These are phyloP conservation scores for Caerostris darwini DNA, from an alignment of 1,140 invertebrate species.

Conservation along the genomic window DNA sequence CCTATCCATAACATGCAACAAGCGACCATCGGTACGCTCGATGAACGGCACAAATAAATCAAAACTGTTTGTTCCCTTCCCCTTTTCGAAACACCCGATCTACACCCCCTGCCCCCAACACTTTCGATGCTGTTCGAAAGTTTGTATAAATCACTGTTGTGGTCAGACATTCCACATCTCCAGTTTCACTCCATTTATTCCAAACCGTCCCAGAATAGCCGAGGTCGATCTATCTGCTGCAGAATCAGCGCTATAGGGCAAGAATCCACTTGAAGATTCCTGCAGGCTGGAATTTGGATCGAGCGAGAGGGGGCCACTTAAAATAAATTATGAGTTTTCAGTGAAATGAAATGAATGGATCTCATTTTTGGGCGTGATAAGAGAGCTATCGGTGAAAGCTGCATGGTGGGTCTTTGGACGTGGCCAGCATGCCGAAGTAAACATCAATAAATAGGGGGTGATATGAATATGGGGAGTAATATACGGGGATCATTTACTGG, in stretches of 20 bases:
- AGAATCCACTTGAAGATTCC: neutral
- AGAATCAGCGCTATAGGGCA: neutral
- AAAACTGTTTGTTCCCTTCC: neutral
- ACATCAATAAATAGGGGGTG: slow-evolving; percentile 15
- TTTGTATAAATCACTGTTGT: slow-evolving; percentile 52
- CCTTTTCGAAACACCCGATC: too few species aligned
- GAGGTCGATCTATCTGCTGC: neutral
- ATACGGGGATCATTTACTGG: slow-evolving; percentile 4
- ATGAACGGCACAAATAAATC: slow-evolving; percentile 16
- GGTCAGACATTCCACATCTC: slow-evolving; percentile 52
- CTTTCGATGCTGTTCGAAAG: neutral
- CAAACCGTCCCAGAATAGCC: neutral
- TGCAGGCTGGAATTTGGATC: neutral
- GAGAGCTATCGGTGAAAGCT: neutral
- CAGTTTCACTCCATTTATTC: slow-evolving; percentile 50
- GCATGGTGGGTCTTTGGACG: neutral
- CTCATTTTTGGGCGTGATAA: slow-evolving; percentile 26
- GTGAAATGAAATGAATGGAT: slow-evolving; percentile 35
- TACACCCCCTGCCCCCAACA: neutral
- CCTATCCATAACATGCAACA: slow-evolving; percentile 6
- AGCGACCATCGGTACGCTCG: neutral
- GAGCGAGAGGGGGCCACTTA: slow-evolving; percentile 21
- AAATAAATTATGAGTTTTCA: slow-evolving; percentile 47
- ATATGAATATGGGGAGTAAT: neutral
- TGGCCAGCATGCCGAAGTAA: slow-evolving; percentile 9